Percentiles rank a stretch among this genome's conserved stretches.
These are phyloP conservation scores for Achlya flavicornis DNA, from an alignment of 2,888 invertebrate species.

Conservation along the genomic window DNA sequence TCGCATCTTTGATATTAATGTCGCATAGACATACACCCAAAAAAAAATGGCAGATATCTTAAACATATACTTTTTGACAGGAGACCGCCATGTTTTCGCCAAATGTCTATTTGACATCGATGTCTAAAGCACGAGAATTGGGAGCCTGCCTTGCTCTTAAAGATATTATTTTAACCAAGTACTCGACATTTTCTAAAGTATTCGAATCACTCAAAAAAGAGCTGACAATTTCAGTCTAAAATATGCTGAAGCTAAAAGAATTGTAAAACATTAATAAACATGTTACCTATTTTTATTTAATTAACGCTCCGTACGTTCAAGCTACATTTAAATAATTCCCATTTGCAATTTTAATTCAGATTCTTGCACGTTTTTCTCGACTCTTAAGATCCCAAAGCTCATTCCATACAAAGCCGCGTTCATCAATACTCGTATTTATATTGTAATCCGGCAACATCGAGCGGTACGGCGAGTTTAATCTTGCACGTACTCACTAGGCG, in stretches of 20 bases:
- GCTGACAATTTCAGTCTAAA: not conserved
- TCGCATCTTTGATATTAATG: too few species aligned
- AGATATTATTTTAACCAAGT: not conserved
- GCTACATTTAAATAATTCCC: not conserved
- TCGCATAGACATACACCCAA: too few species aligned
- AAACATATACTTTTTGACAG: too few species aligned
- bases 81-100: too few species aligned
- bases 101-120: too few species aligned
- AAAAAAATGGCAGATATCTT: too few species aligned
- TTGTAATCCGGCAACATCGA: not conserved
- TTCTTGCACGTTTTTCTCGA: not conserved
- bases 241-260: not conserved
- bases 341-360: not conserved
- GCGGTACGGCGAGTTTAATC: slow-evolving; percentile 27
- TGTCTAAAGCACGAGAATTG: too few species aligned
- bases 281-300: too few species aligned
- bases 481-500: slow-evolving; percentile 21
- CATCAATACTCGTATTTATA: slow-evolving; percentile 1
- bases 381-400: not conserved
- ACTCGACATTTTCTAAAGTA: not conserved
- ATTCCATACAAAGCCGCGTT: not conserved
- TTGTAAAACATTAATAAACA: not conserved
- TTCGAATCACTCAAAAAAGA: not conserved
- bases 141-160: too few species aligned
- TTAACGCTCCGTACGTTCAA: not conserved